Evolutionary conservation across 92 coral and sea anemone genomes (phyloP), one percentile per base, ranked within the genome.

Genomic region (Muricea muricata): DNA sequence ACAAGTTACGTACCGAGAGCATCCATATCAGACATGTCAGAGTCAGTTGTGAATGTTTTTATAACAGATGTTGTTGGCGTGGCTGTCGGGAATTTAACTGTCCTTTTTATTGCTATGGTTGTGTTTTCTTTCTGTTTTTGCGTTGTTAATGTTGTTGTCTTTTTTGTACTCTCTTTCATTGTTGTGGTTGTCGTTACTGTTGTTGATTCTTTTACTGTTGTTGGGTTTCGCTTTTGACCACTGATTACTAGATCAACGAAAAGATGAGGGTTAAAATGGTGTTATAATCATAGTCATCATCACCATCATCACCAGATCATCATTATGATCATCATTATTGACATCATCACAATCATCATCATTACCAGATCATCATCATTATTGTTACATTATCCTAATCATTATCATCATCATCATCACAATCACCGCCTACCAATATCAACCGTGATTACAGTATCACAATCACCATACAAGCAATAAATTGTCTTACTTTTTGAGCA

Each of bases 401-500:
- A 39, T 11, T 11, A 39, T 11, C 45, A 39, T 39, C 45, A 39
- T 11, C 45, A 39, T 39, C 45, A 39, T 48, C 56, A 48, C 13
- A 11, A 15, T 48, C 10, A 48, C 20, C 56, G 18, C 56, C 10
- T 42, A 48, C 13, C 13, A 15, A 17, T 20, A 48, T 48, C 45
- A 18, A n/a, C n/a, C n/a, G n/a, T n/a, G n/a, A n/a, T n/a, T n/a
- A n/a, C 45, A 39, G 5, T 11, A 39, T 11, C 45, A 39, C 45
- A 39, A 39, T 39, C 45, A 39, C 11, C 45, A 39, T 8, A 48
- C 1, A 1, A 48, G 2, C 12, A 11, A 15, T 15, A 48, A 48
- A 48, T 8, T 11, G n/a, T 7, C 41, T 54, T 77, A 77, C 82
- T 61, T 50, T 77, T 21, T 3, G 82, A 77, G 63, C 82, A 77